Evolutionary conservation across 2,113 vertebrate genomes (phyloP), one percentile per base, ranked within the genome.

Genomic region (Hemiprocne comata): DNA sequence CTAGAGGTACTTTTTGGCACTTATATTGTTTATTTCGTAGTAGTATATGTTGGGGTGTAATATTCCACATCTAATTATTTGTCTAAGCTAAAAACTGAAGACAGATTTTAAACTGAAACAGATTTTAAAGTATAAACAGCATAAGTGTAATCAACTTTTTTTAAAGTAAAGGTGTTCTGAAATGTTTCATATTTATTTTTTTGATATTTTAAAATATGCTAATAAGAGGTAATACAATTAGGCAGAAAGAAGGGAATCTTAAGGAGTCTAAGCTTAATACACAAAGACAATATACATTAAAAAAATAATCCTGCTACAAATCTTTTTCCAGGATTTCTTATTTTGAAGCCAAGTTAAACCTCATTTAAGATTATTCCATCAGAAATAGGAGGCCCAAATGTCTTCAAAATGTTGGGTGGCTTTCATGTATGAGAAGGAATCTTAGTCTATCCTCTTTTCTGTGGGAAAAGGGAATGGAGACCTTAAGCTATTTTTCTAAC

Each of bases 271-370:
- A 84, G 3, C 26, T 72, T 73, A 78, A 82, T 64, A n/a, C 13
- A 36, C 34, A 64, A 44, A 75, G 48, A 57, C 2, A 1, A 82
- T 51, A 55, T 2, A 80, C 44, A 78, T 51, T 58, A 57, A 91
- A 84, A 87, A 89, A 82, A 60, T 33, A 83, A 77, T 77, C n/a
- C 54, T 85, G 4, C 66, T 83, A 13, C 71, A 74, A 79, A 16
- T 85, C 77, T 79, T 11, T 58, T 15, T 94, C 16, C 25, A 83
- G 48, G 28, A 34, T 76, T 88, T 79, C 67, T 62, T 65, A 54
- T 93, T 79, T 70, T 91, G 58, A 79, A 95, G 62, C 66, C 78
- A 94, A 87, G 28, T 72, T 81, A 91, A 93, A 91, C 46, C 64
- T 93, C 62, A 73, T 82, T 91, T 91, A 76, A 73, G 77, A 73